Percentiles rank a stretch among this genome's conserved stretches.
Conservation (phyloP, 2,797 vertebrate species). For the Sylvia borin region DNA sequence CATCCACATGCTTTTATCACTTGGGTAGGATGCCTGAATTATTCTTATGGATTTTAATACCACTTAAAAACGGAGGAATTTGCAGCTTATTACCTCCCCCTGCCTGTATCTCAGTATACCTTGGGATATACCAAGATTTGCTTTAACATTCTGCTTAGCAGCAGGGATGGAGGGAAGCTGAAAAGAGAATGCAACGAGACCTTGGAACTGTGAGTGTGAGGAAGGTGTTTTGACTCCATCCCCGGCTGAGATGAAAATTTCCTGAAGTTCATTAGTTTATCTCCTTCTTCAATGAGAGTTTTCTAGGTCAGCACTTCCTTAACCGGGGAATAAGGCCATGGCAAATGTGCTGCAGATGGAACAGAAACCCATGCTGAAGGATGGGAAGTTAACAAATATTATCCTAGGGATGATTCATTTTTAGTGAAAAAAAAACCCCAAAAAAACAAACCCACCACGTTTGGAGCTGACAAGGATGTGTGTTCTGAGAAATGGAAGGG, state of each 20-base stretch:
- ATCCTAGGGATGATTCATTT: background rate
- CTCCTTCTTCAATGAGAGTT: constrained; percentile 11
- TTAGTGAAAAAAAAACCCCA: background rate
- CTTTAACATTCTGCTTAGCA: background rate
- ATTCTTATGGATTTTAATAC: background rate
- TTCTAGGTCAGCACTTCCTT: constrained; percentile 53
- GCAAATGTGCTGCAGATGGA: constrained; percentile 15
- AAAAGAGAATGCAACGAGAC: background rate
- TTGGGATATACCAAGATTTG: background rate
- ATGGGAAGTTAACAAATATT: background rate
- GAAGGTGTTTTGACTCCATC: background rate
- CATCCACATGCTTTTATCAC: background rate
- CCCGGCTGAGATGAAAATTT: background rate
- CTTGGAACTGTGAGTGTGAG: background rate
- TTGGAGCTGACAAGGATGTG: background rate
- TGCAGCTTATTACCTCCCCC: background rate
- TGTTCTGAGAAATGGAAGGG: background rate
- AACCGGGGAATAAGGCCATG: constrained; percentile 21
- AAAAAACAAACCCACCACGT: background rate
- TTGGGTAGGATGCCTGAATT: background rate
- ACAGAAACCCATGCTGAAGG: background rate
- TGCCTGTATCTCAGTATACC: background rate
- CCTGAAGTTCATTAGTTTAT: constrained; percentile 10
- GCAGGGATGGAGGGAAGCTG: background rate
- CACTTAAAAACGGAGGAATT: background rate